Evolutionary conservation across 1,140 invertebrate species (phyloP).

Genomic region (Armadillidium nasatum): DNA sequence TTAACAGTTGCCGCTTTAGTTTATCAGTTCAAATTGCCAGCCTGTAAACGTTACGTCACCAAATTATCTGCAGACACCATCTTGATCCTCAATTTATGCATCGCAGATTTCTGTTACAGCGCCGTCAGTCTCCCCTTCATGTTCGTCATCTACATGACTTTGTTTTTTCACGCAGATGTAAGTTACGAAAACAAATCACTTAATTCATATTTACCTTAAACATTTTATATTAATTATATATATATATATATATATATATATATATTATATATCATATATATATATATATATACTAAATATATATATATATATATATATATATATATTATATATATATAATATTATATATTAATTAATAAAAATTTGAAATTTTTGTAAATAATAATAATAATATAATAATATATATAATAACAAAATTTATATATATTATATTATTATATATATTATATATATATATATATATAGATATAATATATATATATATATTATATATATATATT

Average conservation of each 20-base stretch:
- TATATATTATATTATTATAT: no score
- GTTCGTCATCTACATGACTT: constrained; percentile 33
- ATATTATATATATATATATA: not conserved
- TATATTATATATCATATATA: no score
- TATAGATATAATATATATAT: constrained; percentile 7
- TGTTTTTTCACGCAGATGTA: not conserved
- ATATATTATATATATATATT: constrained; percentile 28
- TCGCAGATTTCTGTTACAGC: constrained; percentile 41
- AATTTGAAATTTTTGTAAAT: no score
- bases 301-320: no score
- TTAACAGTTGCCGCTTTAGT: constrained; percentile 10
- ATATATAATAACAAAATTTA: no score
- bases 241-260: no score
- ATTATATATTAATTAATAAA: no score
- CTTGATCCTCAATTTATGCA: constrained; percentile 39
- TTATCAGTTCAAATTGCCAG: not conserved
- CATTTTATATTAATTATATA: no score
- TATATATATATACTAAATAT: no score
- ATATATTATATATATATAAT: no score
- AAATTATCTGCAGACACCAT: constrained; percentile 36
- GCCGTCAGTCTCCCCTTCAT: constrained; percentile 40
- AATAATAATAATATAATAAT: no score
- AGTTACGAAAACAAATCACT: not conserved
- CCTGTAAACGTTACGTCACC: constrained; percentile 25
- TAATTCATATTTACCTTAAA: not conserved